Conservation (phyloP, 2,113 vertebrate species). For the Cavia porcellus region DNA sequence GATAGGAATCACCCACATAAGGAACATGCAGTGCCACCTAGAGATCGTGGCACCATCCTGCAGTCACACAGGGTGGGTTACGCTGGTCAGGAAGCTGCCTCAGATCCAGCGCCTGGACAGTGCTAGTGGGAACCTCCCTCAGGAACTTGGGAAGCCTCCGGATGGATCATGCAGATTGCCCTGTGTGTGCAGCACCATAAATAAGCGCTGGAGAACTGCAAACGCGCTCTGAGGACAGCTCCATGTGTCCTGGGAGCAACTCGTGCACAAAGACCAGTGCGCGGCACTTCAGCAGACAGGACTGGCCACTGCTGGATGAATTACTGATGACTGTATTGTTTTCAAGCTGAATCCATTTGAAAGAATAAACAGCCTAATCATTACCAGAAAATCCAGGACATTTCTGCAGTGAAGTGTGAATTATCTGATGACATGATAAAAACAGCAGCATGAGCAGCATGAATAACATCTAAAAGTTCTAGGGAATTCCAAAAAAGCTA, state of each 20-base stretch:
- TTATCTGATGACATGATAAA: background rate
- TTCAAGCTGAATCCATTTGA: background rate
- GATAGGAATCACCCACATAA: background rate
- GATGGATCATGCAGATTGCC: background rate
- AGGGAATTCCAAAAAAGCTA: slow-evolving; percentile 21
- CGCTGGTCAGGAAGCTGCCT: background rate
- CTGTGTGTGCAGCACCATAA: background rate
- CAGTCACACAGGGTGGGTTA: background rate
- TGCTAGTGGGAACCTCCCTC: background rate
- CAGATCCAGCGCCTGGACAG: background rate
- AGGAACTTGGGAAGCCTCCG: background rate
- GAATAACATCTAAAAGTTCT: background rate
- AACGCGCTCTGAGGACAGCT: background rate
- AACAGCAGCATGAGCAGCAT: background rate
- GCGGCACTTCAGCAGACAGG: background rate
- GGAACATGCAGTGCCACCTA: slow-evolving; percentile 38
- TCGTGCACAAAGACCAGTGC: background rate
- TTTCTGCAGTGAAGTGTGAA: background rate
- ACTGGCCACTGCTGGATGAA: background rate
- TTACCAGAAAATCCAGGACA: background rate
- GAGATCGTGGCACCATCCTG: background rate
- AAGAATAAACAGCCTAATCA: slow-evolving; percentile 26
- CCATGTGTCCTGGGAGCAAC: background rate
- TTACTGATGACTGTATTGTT: background rate
- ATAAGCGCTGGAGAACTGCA: background rate